These are phyloP conservation scores for Ranitomeya imitator DNA, from an alignment of 2,113 vertebrate genomes.

Conservation along the genomic window DNA sequence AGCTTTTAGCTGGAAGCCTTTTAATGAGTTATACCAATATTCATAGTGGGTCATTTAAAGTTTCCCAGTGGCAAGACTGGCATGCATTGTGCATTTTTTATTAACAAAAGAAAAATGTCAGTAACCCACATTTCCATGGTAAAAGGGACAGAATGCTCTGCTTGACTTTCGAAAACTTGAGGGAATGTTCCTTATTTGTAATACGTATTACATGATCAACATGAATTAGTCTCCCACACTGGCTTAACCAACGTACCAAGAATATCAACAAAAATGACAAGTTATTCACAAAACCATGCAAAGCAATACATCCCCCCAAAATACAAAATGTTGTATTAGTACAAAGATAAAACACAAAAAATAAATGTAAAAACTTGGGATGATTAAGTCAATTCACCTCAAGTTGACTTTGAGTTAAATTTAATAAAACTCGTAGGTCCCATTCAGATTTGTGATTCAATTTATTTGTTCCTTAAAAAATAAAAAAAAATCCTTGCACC, in stretches of 20 bases:
- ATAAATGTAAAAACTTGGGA: too few species aligned
- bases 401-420: too few species aligned
- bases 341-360: too few species aligned
- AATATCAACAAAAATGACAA: background rate
- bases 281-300: too few species aligned
- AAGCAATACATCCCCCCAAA: too few species aligned
- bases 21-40: slow-evolving; percentile 43
- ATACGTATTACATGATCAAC: background rate
- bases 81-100: slow-evolving; percentile 15
- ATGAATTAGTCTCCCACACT: background rate
- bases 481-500: too few species aligned
- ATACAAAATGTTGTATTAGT: too few species aligned
- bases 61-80: slow-evolving; percentile 31
- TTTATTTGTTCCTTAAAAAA: too few species aligned
- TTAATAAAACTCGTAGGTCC: too few species aligned
- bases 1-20: slow-evolving; percentile 31
- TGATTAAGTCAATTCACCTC: too few species aligned
- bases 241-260: background rate
- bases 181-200: background rate
- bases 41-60: slow-evolving; percentile 42
- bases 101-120: slow-evolving; percentile 35
- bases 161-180: slow-evolving; percentile 11
- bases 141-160: slow-evolving; percentile 23
- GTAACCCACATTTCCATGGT: slow-evolving; percentile 29
- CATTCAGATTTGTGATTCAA: too few species aligned